These are phyloP conservation scores for Chelonus insularis DNA, from an alignment of 1,140 invertebrate genomes.

Conservation along the genomic window DNA sequence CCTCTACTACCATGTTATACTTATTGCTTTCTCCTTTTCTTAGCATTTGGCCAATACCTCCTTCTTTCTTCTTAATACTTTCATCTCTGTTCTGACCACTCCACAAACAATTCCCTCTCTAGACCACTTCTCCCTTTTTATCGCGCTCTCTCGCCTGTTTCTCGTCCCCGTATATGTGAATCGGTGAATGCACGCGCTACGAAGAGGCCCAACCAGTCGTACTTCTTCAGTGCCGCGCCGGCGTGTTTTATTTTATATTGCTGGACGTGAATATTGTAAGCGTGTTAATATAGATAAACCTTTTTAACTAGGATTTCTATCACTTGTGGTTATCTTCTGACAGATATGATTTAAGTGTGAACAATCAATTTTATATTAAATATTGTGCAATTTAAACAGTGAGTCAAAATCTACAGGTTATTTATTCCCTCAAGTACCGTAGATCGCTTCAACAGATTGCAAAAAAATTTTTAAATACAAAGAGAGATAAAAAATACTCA, in stretches of 20 bases:
- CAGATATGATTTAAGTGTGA: too few relatives aligned
- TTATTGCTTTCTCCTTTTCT: neutral
- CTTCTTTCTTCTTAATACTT: neutral
- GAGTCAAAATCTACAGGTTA: too few relatives aligned
- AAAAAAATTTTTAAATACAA: too few relatives aligned
- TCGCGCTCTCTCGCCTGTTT: constrained; percentile 8
- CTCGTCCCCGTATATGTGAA: neutral
- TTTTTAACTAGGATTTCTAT: too few relatives aligned
- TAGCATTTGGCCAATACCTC: neutral
- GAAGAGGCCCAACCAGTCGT: constrained; percentile 13
- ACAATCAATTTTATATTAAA: too few relatives aligned
- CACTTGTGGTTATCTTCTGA: too few relatives aligned
- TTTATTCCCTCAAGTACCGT: too few relatives aligned
- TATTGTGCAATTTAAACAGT: too few relatives aligned
- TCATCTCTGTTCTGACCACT: neutral
- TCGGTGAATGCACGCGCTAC: constrained; percentile 23
- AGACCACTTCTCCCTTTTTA: constrained; percentile 7
- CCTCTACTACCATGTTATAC: neutral
- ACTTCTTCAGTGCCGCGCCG: constrained; percentile 8
- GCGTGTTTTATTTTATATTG: constrained; percentile 1
- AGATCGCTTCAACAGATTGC: too few relatives aligned
- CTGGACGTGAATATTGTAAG: neutral
- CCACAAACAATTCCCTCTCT: neutral
- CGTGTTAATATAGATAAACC: too few relatives aligned
- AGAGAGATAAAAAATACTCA: too few relatives aligned